Conservation (phyloP, 2,888 invertebrate genomes). For the Pristionchus entomophagus region DNA sequence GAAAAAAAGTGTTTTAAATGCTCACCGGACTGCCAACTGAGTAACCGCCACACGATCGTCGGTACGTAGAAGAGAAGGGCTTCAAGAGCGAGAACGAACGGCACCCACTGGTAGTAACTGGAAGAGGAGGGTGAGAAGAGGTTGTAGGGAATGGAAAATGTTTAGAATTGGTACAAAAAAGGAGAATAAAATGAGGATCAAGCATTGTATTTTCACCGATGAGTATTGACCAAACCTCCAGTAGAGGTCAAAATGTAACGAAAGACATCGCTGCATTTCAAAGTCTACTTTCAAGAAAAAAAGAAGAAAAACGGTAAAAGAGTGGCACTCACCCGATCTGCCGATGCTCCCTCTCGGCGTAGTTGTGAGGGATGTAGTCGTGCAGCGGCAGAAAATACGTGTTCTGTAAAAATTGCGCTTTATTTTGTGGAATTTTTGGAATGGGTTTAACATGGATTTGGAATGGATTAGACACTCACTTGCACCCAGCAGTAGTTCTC, state of each 20-base stretch:
- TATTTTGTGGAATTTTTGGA: background rate
- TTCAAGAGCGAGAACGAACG: conserved; percentile 75
- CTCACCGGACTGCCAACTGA: conserved; percentile 76
- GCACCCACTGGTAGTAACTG: conserved; percentile 74
- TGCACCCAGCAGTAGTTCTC: conserved; percentile 76
- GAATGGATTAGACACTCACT: background rate
- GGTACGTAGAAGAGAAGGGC: conserved; percentile 76
- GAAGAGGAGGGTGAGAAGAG: background rate
- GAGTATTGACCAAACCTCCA: too few species aligned
- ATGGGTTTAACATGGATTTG: background rate
- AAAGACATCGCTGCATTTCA: background rate
- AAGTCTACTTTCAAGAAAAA: too few species aligned
- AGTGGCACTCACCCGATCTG: conserved; percentile 71
- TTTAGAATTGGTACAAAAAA: too few species aligned
- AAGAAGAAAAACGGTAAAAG: background rate
- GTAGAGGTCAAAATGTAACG: too few species aligned
- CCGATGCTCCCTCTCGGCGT: conserved; percentile 73
- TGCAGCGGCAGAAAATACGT: conserved; percentile 75
- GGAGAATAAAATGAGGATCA: too few species aligned
- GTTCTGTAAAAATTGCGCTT: conserved; percentile 58
- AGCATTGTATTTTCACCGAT: too few species aligned
- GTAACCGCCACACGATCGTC: conserved; percentile 75
- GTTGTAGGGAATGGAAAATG: background rate
- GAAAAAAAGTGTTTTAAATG: background rate
- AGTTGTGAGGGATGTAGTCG: conserved; percentile 75